phyloP scores from a whole-genome alignment of 2,797 vertebrate genomes.

The Pseudochirops corinnae region DNA sequence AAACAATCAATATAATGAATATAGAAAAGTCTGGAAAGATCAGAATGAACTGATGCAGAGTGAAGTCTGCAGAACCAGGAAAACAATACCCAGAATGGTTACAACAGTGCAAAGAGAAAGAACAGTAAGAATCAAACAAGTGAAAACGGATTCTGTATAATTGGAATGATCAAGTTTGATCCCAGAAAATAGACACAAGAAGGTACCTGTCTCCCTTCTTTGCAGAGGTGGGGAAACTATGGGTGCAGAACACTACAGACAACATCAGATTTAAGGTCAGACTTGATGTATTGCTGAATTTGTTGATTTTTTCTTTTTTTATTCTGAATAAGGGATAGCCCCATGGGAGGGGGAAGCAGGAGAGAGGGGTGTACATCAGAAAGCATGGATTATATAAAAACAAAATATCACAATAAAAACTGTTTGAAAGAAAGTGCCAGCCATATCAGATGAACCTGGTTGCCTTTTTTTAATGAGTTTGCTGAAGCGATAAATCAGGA shows the following conservation, averaged over 20 bases:
- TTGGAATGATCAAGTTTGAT: not conserved
- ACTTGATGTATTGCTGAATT: not conserved
- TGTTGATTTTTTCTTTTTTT: not conserved
- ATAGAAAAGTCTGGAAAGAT: not conserved
- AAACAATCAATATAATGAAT: not conserved
- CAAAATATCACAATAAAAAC: not conserved
- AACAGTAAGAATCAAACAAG: not conserved
- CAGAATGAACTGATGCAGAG: not conserved
- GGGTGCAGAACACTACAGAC: not conserved
- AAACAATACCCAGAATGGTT: not conserved
- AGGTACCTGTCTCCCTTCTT: not conserved
- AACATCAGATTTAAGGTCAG: not conserved
- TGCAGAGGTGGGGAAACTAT: not conserved
- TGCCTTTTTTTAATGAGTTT: not conserved
- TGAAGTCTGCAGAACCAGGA: not conserved
- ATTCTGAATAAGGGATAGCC: not conserved
- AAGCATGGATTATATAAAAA: not conserved
- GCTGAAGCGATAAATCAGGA: not conserved
- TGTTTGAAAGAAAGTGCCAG: not conserved
- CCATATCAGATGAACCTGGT: not conserved
- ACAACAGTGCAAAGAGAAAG: not conserved
- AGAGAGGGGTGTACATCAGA: not conserved
- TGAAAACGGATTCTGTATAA: not conserved
- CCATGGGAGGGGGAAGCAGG: not conserved
- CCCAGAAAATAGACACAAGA: not conserved